Evolutionary conservation across 2,888 invertebrate genomes (phyloP).

Genomic region (Drosophila testacea): DNA sequence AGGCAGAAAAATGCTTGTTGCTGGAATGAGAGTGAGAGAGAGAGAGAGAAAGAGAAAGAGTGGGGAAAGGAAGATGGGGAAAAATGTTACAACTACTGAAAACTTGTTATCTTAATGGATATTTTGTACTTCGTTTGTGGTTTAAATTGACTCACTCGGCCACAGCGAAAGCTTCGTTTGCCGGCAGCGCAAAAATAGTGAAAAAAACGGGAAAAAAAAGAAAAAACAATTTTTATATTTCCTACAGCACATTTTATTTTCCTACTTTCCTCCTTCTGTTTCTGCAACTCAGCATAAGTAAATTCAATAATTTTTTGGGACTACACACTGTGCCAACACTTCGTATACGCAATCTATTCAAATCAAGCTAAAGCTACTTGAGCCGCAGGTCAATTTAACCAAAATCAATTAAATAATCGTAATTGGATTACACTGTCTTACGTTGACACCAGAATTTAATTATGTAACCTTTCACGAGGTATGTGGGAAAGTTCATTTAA

Average conservation of each 20-base stretch:
- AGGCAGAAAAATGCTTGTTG: slow-evolving; percentile 58
- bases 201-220: slow-evolving; percentile 14
- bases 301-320: slow-evolving; percentile 44
- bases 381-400: slow-evolving; percentile 20
- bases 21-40: background rate
- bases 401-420: slow-evolving; percentile 45
- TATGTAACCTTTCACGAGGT: slow-evolving; percentile 34
- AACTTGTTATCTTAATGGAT: slow-evolving; percentile 79
- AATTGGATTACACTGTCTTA: slow-evolving; percentile 40
- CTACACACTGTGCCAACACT: slow-evolving; percentile 5
- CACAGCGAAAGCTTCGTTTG: slow-evolving; percentile 35
- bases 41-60: background rate
- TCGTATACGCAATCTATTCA: slow-evolving; percentile 26
- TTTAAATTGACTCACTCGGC: slow-evolving; percentile 74
- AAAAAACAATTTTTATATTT: slow-evolving; percentile 25
- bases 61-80: slow-evolving; percentile 4
- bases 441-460: slow-evolving; percentile 48
- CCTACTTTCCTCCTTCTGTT: slow-evolving; percentile 23
- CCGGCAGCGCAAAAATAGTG: slow-evolving; percentile 42
- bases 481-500: slow-evolving; percentile 53
- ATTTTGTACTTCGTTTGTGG: slow-evolving; percentile 79
- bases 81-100: slow-evolving; percentile 76
- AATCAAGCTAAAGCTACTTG: slow-evolving; percentile 27
- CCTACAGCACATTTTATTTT: background rate
- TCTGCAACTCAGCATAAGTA: slow-evolving; percentile 30